Evolutionary conservation across 2,797 vertebrate species (phyloP).

Genomic region (Nannoperca obscura): DNA sequence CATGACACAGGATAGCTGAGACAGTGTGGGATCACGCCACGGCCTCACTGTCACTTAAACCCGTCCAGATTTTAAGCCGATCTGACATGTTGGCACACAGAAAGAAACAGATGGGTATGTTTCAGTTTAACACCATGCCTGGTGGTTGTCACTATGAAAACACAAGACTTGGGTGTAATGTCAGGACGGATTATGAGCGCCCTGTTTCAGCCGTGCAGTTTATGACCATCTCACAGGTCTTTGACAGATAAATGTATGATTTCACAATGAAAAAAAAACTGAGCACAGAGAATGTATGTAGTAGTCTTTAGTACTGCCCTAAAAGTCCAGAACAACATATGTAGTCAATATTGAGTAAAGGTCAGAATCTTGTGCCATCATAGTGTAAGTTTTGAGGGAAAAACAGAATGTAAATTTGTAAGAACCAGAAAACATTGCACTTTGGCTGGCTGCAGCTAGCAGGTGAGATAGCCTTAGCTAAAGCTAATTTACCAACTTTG

Average conservation of each 20-base stretch:
- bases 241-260: slow-evolving; percentile 51
- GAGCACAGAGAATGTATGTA: background rate
- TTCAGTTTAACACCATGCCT: slow-evolving; percentile 79
- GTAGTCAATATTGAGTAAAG: background rate
- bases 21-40: slow-evolving; percentile 64
- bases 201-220: slow-evolving; percentile 50
- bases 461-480: slow-evolving; percentile 20
- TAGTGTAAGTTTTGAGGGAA: background rate
- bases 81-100: slow-evolving; percentile 79
- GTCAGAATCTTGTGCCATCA: background rate
- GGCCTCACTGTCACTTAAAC: slow-evolving; percentile 78
- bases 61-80: slow-evolving; percentile 66
- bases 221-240: slow-evolving; percentile 60
- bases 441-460: background rate
- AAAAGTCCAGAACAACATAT: slow-evolving; percentile 7
- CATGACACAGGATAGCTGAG: slow-evolving; percentile 71
- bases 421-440: background rate
- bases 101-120: slow-evolving; percentile 80
- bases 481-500: background rate
- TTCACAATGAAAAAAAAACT: slow-evolving; percentile 31
- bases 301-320: background rate
- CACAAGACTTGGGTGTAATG: slow-evolving; percentile 74
- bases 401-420: background rate
- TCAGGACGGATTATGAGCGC: slow-evolving; percentile 74
- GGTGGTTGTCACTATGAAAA: slow-evolving; percentile 77